Conservation (phyloP, 2,113 vertebrate species). For the Gymnarchus niloticus region DNA sequence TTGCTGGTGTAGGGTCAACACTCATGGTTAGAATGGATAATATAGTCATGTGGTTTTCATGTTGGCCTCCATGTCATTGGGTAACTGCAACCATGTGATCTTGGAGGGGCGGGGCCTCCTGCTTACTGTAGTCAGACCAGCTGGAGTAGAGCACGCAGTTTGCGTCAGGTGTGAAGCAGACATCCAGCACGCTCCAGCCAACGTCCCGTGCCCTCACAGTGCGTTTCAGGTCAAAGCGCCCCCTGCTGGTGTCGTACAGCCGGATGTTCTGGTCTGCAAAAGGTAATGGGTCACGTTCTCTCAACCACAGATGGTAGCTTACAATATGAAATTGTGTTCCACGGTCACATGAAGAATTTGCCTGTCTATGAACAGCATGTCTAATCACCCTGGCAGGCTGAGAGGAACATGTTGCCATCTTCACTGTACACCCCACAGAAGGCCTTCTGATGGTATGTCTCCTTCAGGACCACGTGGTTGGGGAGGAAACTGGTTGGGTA, state of each 20-base stretch:
- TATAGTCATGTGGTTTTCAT: not conserved
- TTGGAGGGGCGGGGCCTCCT: too few species aligned
- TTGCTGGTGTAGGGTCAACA: not conserved
- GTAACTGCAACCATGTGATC: not conserved
- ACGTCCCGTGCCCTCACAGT: slow-evolving; percentile 83
- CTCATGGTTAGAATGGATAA: not conserved
- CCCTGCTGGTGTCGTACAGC: slow-evolving; percentile 74
- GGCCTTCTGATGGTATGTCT: slow-evolving; percentile 82
- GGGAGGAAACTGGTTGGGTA: slow-evolving; percentile 75
- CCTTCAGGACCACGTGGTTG: slow-evolving; percentile 74
- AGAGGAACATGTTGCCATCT: slow-evolving; percentile 80
- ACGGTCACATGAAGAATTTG: not conserved
- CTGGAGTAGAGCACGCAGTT: slow-evolving; percentile 82
- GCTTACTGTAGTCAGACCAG: slow-evolving; percentile 86
- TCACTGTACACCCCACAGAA: slow-evolving; percentile 85
- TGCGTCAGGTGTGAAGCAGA: slow-evolving; percentile 81
- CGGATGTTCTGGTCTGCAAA: slow-evolving; percentile 80
- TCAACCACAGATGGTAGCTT: not conserved
- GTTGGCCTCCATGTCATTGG: not conserved
- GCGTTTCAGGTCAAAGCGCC: slow-evolving; percentile 69
- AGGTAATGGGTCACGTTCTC: not conserved
- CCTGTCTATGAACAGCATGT: not conserved
- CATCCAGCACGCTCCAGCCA: slow-evolving; percentile 86
- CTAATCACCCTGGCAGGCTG: slow-evolving; percentile 81
- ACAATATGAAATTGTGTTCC: not conserved